phyloP scores from a whole-genome alignment of 2,797 vertebrate genomes.

The Clarias platycephalus region DNA sequence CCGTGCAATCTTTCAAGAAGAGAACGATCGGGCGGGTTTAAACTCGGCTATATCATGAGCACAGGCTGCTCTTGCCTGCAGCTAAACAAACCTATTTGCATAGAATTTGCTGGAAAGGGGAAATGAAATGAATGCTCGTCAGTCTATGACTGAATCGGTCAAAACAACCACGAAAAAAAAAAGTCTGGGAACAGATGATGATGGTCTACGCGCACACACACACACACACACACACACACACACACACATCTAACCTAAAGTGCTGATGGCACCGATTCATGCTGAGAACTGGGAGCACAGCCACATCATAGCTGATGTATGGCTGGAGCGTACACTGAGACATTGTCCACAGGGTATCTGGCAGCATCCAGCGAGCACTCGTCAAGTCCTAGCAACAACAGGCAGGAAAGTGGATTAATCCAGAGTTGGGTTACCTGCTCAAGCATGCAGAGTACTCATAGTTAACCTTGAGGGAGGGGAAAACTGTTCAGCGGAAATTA shows the following conservation, averaged over 20 bases:
- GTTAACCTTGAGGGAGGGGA: not conserved
- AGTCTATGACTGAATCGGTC: not conserved
- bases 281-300: not conserved
- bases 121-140: not conserved
- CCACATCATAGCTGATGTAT: constrained; percentile 18
- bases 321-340: not conserved
- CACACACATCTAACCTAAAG: not conserved
- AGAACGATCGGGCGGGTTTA: not conserved
- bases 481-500: not conserved
- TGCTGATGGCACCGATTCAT: constrained; percentile 23
- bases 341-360: constrained; percentile 30
- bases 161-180: not conserved
- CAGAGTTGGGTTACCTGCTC: constrained; percentile 6
- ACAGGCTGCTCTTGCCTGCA: not conserved
- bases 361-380: constrained; percentile 9
- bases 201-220: not conserved
- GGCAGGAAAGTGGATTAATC: constrained; percentile 1
- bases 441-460: not conserved
- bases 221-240: not conserved
- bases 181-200: not conserved
- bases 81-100: constrained; percentile 10
- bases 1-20: constrained; percentile 8
- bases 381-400: constrained; percentile 23
- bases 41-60: not conserved
- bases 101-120: not conserved